These are phyloP conservation scores for Drosophila diplacantha DNA, from an alignment of 2,888 invertebrate genomes.

Conservation along the genomic window DNA sequence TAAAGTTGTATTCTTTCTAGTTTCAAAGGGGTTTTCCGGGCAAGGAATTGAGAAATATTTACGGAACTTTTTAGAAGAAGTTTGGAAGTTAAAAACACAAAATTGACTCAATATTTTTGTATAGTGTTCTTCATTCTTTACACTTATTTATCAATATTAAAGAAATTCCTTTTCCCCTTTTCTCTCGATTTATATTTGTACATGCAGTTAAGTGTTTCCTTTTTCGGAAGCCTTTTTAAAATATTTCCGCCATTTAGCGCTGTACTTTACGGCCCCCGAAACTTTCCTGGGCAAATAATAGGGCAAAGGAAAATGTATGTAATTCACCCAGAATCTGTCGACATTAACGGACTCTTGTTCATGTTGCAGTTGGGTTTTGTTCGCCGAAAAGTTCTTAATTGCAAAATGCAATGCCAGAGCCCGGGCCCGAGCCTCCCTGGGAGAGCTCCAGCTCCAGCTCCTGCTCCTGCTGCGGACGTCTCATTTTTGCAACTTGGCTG, in stretches of 20 bases:
- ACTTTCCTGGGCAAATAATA: slow-evolving; percentile 2
- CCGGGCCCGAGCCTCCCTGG: too few species aligned
- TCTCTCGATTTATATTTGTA: too few species aligned
- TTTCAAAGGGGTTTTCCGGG: neutral
- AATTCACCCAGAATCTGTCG: slow-evolving; percentile 36
- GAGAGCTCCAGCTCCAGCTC: neutral
- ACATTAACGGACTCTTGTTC: slow-evolving; percentile 19
- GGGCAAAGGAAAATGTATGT: slow-evolving; percentile 2
- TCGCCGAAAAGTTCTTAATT: slow-evolving; percentile 60
- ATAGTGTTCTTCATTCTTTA: too few species aligned
- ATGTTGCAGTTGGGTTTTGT: slow-evolving; percentile 18
- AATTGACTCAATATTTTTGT: neutral
- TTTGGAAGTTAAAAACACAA: neutral
- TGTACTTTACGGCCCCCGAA: slow-evolving; percentile 5
- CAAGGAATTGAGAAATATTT: neutral
- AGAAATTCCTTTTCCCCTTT: too few species aligned
- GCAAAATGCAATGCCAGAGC: slow-evolving; percentile 54
- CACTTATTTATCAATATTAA: too few species aligned
- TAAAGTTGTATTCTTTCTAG: neutral
- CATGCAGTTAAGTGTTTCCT: neutral
- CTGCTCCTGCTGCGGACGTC: slow-evolving; percentile 7
- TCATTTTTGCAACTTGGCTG: slow-evolving; percentile 45
- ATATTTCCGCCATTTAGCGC: neutral
- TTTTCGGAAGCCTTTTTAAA: neutral
- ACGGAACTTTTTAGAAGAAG: neutral